Percentiles rank a stretch among this genome's conserved stretches.
phyloP scores from a whole-genome alignment of 2,113 vertebrate genomes.

The Leptobrachium ailaonicum region DNA sequence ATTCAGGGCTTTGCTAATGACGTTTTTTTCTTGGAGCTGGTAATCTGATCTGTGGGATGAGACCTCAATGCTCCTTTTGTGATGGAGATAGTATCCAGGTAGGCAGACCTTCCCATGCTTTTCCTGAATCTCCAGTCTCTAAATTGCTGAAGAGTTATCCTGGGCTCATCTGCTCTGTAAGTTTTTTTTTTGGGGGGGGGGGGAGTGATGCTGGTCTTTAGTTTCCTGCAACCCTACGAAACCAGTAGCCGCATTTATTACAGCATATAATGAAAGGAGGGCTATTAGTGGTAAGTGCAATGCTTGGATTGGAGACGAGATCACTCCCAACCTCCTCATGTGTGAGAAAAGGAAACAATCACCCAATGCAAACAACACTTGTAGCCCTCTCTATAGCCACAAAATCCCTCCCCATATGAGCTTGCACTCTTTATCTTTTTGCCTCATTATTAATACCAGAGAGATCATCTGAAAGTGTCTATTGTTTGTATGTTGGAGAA shows the following conservation, averaged over 20 bases:
- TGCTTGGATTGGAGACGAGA: neutral
- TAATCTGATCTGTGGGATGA: neutral
- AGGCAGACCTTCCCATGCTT: neutral
- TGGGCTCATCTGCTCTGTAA: no score
- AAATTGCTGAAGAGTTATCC: neutral
- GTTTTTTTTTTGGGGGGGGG: no score
- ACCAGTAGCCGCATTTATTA: no score
- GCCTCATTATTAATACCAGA: no score
- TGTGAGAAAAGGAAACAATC: neutral
- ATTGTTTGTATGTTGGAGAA: neutral
- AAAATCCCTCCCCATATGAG: neutral
- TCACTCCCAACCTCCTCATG: neutral
- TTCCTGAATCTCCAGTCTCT: neutral
- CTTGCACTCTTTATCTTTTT: neutral
- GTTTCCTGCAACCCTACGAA: no score
- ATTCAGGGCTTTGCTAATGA: neutral
- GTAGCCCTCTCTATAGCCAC: neutral
- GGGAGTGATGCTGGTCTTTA: no score
- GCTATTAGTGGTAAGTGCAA: neutral
- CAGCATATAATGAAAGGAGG: neutral
- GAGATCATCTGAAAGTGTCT: no score
- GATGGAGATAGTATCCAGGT: neutral
- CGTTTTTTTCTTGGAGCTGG: neutral
- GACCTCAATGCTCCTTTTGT: neutral
- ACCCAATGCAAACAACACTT: neutral